Percentiles rank a stretch among this genome's conserved stretches.
phyloP scores from a whole-genome alignment of 2,797 vertebrate species.

The Thaleichthys pacificus region DNA sequence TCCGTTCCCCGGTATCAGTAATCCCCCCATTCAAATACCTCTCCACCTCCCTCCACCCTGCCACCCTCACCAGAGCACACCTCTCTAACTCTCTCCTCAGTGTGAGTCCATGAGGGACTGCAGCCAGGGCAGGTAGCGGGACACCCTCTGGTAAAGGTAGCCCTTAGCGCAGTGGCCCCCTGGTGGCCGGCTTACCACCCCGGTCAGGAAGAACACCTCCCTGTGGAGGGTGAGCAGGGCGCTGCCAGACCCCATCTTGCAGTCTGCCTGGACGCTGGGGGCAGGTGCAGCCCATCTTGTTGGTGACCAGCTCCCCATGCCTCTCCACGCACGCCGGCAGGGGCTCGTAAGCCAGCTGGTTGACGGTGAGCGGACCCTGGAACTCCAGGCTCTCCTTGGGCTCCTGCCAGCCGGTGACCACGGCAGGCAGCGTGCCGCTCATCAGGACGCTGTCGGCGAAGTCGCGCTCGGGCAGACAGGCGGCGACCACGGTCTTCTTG shows the following conservation, averaged over 20 bases:
- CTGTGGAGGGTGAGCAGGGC: conserved; percentile 72
- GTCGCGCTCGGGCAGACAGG: conserved; percentile 75
- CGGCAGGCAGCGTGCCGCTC: conserved; percentile 40
- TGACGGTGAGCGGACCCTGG: conserved; percentile 59
- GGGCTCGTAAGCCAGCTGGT: conserved; percentile 62
- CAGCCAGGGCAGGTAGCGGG: conserved; percentile 72
- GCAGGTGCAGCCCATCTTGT: conserved; percentile 77
- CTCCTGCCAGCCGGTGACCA: conserved; percentile 72
- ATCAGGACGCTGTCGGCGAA: conserved; percentile 74
- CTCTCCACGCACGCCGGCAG: conserved; percentile 61
- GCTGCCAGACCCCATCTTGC: conserved; percentile 70
- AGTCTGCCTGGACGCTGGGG: conserved; percentile 61
- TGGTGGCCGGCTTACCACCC: conserved; percentile 63
- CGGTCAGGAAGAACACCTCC: conserved; percentile 75
- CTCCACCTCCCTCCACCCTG: not conserved
- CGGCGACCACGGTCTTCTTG: conserved; percentile 44
- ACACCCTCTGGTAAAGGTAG: conserved; percentile 78
- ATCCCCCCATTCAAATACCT: not conserved
- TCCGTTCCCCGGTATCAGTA: too few relatives aligned
- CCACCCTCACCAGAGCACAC: too few relatives aligned
- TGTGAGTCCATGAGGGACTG: conserved; percentile 50
- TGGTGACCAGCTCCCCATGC: conserved; percentile 65
- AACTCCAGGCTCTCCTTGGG: conserved; percentile 12
- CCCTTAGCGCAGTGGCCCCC: conserved; percentile 67
- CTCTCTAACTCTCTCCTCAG: conserved; percentile 24